A percentile compares a stretch with the other conserved stretches of the same genome.
Conservation (phyloP, 1,140 invertebrate species). For the Heterodera schachtii region DNA sequence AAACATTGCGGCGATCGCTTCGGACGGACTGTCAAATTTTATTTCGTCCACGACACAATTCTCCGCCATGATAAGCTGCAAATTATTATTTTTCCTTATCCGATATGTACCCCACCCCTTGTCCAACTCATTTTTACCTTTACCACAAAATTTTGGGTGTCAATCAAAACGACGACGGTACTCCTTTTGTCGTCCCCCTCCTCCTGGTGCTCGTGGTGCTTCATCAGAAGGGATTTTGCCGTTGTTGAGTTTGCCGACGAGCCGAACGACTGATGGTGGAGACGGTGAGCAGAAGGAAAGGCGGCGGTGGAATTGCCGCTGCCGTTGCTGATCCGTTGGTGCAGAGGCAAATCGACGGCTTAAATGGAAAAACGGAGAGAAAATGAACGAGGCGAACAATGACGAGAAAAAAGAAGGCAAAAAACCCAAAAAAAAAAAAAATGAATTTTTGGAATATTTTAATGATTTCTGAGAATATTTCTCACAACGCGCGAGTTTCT, state of each 20-base stretch:
- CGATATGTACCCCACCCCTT: constrained; percentile 11
- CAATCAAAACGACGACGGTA: constrained; percentile 36
- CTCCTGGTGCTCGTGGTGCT: neutral
- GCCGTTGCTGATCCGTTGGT: neutral
- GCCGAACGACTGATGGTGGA: neutral
- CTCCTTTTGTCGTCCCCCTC: constrained; percentile 5
- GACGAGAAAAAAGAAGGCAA: no score
- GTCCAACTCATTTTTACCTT: constrained; percentile 41
- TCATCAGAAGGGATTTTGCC: constrained; percentile 17
- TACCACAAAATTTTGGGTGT: constrained; percentile 33
- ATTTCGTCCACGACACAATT: constrained; percentile 36
- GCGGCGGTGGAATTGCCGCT: neutral
- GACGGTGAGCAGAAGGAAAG: neutral
- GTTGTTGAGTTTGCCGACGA: neutral
- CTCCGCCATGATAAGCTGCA: constrained; percentile 36
- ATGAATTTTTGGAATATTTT: no score
- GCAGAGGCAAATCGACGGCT: neutral
- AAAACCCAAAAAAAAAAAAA: no score
- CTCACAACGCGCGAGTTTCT: neutral
- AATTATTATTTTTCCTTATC: neutral
- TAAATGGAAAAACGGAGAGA: neutral
- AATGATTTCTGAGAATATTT: no score
- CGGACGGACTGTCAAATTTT: constrained; percentile 43
- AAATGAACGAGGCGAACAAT: neutral
- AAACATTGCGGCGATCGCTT: constrained; percentile 47